A percentile compares a stretch with the other conserved stretches of the same genome.
Evolutionary conservation across 2,888 invertebrate species (phyloP).

Genomic region (Noctua janthe): DNA sequence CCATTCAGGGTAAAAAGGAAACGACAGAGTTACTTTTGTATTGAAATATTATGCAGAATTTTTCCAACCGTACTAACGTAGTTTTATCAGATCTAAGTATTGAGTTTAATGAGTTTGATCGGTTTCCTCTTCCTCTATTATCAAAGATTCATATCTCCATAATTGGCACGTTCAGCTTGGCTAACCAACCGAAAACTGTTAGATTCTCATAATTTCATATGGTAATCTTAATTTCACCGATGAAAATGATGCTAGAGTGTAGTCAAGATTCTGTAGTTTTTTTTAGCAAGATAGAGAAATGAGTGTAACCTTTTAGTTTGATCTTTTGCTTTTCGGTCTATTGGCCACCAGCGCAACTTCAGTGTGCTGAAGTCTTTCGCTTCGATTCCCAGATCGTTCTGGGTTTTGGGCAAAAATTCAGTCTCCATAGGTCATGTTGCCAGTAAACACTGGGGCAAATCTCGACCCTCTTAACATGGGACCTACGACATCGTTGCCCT

Average conservation of each 20-base stretch:
- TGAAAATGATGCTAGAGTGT: neutral
- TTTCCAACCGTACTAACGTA: neutral
- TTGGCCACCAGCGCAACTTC: neutral
- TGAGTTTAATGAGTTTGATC: neutral
- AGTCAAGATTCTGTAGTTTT: neutral
- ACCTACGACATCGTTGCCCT: neutral
- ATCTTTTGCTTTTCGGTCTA: neutral
- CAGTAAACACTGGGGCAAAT: neutral
- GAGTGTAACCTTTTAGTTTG: no score
- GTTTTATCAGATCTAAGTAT: neutral
- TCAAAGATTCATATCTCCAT: slow-evolving; percentile 8
- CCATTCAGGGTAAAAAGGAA: neutral
- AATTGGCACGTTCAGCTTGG: slow-evolving; percentile 34
- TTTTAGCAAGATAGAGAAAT: neutral
- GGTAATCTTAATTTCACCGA: slow-evolving; percentile 14
- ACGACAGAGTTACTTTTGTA: neutral
- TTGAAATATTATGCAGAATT: neutral
- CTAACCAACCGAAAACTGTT: slow-evolving; percentile 19
- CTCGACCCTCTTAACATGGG: neutral
- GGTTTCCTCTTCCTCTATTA: neutral
- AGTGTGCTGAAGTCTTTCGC: neutral
- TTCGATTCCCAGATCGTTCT: no score
- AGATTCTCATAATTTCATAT: slow-evolving; percentile 13
- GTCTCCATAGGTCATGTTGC: neutral
- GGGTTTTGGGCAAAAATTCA: neutral